Evolutionary conservation across 2,888 invertebrate species (phyloP).

Genomic region (Hypomecis atomaria): DNA sequence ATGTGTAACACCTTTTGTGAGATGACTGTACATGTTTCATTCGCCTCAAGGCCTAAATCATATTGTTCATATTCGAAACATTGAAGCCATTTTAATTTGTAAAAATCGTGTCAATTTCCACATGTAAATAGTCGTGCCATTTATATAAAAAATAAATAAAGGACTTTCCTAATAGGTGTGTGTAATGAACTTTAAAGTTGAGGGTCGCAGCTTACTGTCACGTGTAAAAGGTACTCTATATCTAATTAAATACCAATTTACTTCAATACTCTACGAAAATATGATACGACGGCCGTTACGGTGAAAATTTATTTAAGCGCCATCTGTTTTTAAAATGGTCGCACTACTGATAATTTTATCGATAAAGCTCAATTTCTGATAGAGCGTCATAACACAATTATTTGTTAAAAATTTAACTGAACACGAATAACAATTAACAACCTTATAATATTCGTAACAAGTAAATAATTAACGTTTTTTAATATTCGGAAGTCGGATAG

Average conservation of each 20-base stretch:
- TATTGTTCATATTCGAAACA: conserved; percentile 43
- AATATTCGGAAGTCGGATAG: conserved; percentile 66
- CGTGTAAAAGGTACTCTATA: conserved; percentile 38
- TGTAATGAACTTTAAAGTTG: conserved; percentile 61
- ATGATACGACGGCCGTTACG: conserved; percentile 11
- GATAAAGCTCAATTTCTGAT: neutral
- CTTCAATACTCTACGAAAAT: conserved; percentile 35
- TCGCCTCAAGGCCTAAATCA: conserved; percentile 60
- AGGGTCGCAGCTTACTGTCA: conserved; percentile 52
- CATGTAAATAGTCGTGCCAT: conserved; percentile 82
- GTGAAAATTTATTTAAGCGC: conserved; percentile 24
- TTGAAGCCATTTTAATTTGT: conserved; percentile 58
- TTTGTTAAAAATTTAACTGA: conserved; percentile 2
- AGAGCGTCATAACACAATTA: conserved; percentile 6
- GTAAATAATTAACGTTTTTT: conserved; percentile 49
- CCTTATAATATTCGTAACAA: conserved; percentile 21
- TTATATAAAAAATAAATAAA: conserved; percentile 54
- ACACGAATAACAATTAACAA: conserved; percentile 9
- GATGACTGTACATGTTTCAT: conserved; percentile 49
- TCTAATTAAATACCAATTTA: conserved; percentile 33
- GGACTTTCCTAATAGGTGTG: conserved; percentile 63
- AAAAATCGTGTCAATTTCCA: conserved; percentile 79
- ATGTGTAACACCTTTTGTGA: conserved; percentile 32
- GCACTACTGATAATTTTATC: conserved; percentile 7
- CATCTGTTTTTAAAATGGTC: conserved; percentile 19